Base-by-base conservation (phyloP, 1,140 invertebrate species). In the Hyles vespertilio region DNA sequence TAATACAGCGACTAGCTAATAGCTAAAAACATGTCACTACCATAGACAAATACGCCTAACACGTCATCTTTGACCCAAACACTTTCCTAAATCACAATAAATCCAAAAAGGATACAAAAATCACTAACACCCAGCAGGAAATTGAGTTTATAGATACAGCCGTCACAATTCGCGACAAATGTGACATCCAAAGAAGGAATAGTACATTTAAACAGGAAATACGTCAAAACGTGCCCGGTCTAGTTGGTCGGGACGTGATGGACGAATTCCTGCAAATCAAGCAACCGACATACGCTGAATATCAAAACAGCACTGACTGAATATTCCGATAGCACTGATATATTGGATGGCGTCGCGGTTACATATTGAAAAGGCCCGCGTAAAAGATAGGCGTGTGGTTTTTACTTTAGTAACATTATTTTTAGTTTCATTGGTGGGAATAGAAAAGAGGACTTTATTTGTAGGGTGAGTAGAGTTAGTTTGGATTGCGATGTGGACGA, bases 241-340 rank as follows among this genome's bases (percentile, higher is more conserved):
- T 61, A 56, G 54, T 58, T 51, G 49, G 58, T 56, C 59, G 57
- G 51, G 44, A 74, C 74, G 74, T 70, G 75, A 71, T 71, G 57
- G 72, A 65, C 63, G 72, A 71, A 71, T 72, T 61, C 70, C 59
- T 61, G 59, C 46, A 65, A 75, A 75, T 72, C 74, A 75, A 59
- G 49, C 11, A 34, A 55, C 40, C 8, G 59, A 66, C 61, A 67
- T 65, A 67, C 56, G 56, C 40, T 49, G 66, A 65, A 67, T 71
- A 67, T 68, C 64, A 69, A 70, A 74, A 57, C 59, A 66, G 48
- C 49, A 49, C 40, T 1, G 4, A 10, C 10, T 8, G 58, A 61
- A 61, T 61, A 65, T 65, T 65, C 51, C 32, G 9, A 34, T 55
- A 58, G 11, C 61, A 54, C 54, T 54, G 50, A 59, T 63, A 58